Evolutionary conservation across 2,888 invertebrate genomes (phyloP).

Genomic region (Athripsodes cinereus): DNA sequence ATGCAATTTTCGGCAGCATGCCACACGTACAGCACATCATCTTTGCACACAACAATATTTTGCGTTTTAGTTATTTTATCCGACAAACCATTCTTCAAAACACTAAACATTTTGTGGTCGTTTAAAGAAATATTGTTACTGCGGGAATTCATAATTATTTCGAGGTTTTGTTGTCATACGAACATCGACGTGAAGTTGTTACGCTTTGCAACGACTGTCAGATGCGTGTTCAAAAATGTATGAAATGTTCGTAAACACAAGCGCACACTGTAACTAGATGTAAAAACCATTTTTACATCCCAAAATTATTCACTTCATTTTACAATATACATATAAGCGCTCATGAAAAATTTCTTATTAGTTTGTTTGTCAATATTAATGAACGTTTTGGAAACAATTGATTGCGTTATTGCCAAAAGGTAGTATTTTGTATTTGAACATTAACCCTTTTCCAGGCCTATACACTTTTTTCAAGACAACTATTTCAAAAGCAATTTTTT

Average conservation of each 20-base stretch:
- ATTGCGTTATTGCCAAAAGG: too few species aligned
- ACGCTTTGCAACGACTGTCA: background rate
- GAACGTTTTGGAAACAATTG: too few species aligned
- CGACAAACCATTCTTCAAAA: conserved; percentile 49
- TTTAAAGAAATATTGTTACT: conserved; percentile 54
- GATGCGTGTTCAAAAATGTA: background rate
- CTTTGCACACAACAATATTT: conserved; percentile 58
- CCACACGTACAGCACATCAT: conserved; percentile 65
- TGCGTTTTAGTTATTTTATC: conserved; percentile 52
- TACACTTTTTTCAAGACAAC: too few species aligned
- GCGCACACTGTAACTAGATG: too few species aligned
- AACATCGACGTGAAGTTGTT: conserved; percentile 10
- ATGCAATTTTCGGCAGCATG: conserved; percentile 58
- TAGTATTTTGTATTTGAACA: too few species aligned
- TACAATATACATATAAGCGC: too few species aligned
- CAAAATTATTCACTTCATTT: too few species aligned
- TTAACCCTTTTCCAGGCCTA: too few species aligned
- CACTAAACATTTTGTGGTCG: conserved; percentile 56
- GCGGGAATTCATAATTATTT: conserved; percentile 49
- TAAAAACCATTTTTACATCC: too few species aligned
- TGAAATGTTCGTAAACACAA: background rate
- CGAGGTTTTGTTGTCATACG: conserved; percentile 9
- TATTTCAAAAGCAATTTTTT: too few species aligned
- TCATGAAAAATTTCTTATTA: too few species aligned
- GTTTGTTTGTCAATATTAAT: too few species aligned